Base-by-base conservation (phyloP, 2,113 vertebrate genomes). In the Rana temporaria region DNA sequence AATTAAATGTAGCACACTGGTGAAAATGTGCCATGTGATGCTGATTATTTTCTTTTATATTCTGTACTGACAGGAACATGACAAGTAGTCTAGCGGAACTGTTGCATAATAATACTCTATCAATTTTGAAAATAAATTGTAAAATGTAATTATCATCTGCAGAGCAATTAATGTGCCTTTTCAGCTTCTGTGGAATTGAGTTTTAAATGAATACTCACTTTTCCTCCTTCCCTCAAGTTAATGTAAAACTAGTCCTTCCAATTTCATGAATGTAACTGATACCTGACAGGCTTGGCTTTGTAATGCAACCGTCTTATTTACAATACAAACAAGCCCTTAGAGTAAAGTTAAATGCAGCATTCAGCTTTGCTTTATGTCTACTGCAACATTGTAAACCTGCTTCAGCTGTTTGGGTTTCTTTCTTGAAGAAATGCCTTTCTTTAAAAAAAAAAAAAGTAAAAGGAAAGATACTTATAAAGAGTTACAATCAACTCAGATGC, bases 271-370 rank as follows among this genome's bases (percentile, higher is more conserved):
- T 34, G 70, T 56, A 75, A 82, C 70, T 34, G 71, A 82, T 71
- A 74, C 70, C 66, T 75, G 60, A 34, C 59, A 82, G 34, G 69
- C 59, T 66, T 74, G 71, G 80, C 80, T 75, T 82, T 82, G 71
- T 75, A 75, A 82, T 82, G 71, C 53, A 66, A 20, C 24, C 80
- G 57, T 64, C 42, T 71, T 82, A 75, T 75, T 82, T 82, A 82
- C 70, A 69, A 82, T 82, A 75, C 71, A 82, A 82, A 82, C 80
- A 82, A 30, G 18, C 14, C 60, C n/a, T 56, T 67, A 20, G 66
- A 79, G 65, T 59, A 3, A 82, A 14, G 62, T 74, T 66, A 66
- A 74, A 74, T 65, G 57, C 48, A 57, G 52, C 62, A 67, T 57
- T 57, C 70, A 38, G 17, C 69, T 66, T 12, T 64, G 60, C 60